These are phyloP conservation scores for Trachemys scripta DNA, from an alignment of 2,113 vertebrate species.

Conservation along the genomic window DNA sequence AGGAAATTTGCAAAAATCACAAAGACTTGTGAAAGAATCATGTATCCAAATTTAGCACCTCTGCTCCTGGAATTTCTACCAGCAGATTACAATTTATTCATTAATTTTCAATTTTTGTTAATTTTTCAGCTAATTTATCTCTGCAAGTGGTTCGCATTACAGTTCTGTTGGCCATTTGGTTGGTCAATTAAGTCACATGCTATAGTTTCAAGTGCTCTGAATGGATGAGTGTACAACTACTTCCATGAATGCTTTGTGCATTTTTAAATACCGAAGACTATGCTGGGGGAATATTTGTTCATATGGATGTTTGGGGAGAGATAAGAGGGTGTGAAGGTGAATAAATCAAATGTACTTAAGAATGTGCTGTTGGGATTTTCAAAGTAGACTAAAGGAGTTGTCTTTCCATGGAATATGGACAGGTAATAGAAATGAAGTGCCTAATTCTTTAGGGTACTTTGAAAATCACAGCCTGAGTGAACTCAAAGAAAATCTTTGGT, in stretches of 20 bases:
- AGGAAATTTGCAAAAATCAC: background rate
- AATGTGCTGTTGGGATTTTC: background rate
- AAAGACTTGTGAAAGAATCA: accelerated
- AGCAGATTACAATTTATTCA: too few species aligned
- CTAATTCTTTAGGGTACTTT: too few species aligned
- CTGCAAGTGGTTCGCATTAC: background rate
- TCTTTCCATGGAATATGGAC: too few species aligned
- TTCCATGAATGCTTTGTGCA: background rate
- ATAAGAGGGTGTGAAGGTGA: background rate
- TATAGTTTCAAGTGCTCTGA: background rate
- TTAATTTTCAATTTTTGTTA: background rate
- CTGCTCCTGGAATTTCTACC: background rate
- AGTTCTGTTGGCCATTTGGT: background rate
- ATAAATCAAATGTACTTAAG: background rate
- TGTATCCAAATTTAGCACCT: accelerated
- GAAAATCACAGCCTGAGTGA: too few species aligned
- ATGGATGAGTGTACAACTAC: background rate
- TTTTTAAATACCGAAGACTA: background rate
- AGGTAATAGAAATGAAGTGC: background rate
- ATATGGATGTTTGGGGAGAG: background rate
- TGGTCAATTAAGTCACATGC: background rate
- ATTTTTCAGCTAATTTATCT: background rate
- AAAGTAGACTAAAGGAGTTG: background rate
- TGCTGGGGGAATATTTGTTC: accelerated
- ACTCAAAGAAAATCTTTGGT: background rate